phyloP scores from a whole-genome alignment of 1,140 invertebrate genomes.

The Sitodiplosis mosellana region DNA sequence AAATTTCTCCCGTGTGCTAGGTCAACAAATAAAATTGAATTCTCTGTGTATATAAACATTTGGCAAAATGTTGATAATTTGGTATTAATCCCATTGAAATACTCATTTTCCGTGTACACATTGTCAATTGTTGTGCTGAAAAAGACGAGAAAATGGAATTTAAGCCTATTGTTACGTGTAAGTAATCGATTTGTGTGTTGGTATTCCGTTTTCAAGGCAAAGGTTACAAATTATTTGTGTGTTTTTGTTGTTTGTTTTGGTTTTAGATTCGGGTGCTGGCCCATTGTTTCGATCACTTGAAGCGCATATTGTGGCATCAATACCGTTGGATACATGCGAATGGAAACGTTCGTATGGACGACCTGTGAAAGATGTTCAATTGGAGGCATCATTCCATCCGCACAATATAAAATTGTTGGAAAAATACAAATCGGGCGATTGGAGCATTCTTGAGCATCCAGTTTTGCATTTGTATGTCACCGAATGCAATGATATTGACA shows the following conservation, averaged over 20 bases:
- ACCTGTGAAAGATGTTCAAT: slow-evolving; percentile 60
- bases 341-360: slow-evolving; percentile 73
- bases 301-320: slow-evolving; percentile 49
- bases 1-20: too few relatives aligned
- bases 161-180: background rate
- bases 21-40: too few relatives aligned
- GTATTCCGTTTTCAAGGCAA: background rate
- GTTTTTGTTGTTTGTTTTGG: background rate
- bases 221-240: background rate
- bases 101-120: too few relatives aligned
- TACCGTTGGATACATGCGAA: slow-evolving; percentile 72
- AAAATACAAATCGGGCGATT: slow-evolving; percentile 32
- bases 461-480: slow-evolving; percentile 92
- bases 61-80: too few relatives aligned
- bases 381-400: slow-evolving; percentile 69
- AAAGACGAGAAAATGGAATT: background rate
- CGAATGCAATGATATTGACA: slow-evolving; percentile 84
- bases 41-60: too few relatives aligned
- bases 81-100: too few relatives aligned
- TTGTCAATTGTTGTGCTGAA: too few relatives aligned
- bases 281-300: slow-evolving; percentile 70
- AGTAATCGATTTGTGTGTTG: background rate
- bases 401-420: slow-evolving; percentile 55
- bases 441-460: slow-evolving; percentile 63
- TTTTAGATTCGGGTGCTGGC: slow-evolving; percentile 72